phyloP scores from a whole-genome alignment of 2,113 vertebrate genomes.

The Eublepharis macularius region DNA sequence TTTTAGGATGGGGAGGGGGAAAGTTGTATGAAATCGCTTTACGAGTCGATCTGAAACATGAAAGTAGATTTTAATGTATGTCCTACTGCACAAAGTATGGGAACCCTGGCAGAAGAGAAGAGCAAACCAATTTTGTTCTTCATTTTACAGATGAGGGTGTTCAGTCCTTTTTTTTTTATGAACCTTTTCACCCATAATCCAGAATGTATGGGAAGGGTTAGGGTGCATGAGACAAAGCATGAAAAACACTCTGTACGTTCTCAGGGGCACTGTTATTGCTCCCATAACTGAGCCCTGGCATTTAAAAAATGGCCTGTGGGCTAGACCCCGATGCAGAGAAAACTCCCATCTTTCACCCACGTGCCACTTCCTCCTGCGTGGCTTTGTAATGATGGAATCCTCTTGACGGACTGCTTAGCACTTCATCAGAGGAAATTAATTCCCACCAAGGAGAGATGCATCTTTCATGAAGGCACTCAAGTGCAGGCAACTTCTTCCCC shows the following conservation, averaged over 20 bases:
- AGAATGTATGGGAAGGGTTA: background rate
- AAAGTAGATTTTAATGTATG: too few species aligned
- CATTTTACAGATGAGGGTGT: too few species aligned
- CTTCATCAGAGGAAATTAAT: constrained; percentile 34
- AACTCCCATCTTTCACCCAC: background rate
- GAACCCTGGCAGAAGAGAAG: too few species aligned
- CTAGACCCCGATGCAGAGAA: too few species aligned
- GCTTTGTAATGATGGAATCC: background rate
- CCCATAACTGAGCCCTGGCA: background rate
- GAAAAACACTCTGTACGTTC: too few species aligned
- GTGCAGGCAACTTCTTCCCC: background rate
- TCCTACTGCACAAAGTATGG: too few species aligned
- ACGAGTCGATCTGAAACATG: too few species aligned
- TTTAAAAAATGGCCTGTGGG: background rate
- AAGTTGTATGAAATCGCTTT: too few species aligned
- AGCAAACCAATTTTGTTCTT: too few species aligned
- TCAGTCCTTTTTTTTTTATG: background rate
- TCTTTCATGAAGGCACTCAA: constrained; percentile 15
- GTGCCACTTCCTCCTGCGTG: background rate
- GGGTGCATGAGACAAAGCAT: too few species aligned
- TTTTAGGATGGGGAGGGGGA: too few species aligned
- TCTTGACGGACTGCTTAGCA: constrained; percentile 1
- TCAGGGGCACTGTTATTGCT: background rate
- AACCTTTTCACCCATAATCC: background rate
- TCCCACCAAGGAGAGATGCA: background rate